A percentile compares a stretch with the other conserved stretches of the same genome.
Conservation (phyloP, 92 coral and sea anemone species). For the Epizoanthus fatuus region DNA sequence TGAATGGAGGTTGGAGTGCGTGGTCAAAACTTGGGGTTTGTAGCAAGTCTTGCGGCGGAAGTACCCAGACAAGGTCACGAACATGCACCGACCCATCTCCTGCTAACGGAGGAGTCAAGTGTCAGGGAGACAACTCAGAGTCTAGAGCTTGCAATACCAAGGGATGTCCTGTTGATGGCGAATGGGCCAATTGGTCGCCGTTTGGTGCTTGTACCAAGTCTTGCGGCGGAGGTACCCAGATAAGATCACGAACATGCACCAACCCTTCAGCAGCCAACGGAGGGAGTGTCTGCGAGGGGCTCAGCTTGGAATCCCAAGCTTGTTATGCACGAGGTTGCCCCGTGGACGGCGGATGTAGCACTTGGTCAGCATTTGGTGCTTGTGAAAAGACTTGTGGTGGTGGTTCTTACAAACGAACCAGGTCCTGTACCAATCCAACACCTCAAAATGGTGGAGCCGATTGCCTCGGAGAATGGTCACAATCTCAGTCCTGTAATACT, state of each 20-base stretch:
- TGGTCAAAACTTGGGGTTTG: constrained; percentile 11
- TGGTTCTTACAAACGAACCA: not conserved
- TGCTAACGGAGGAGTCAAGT: not conserved
- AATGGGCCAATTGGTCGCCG: constrained; percentile 29
- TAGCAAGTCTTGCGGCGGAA: not conserved
- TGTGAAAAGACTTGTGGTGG: constrained; percentile 25
- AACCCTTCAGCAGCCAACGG: not conserved
- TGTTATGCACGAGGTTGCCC: not conserved
- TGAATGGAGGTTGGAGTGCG: not conserved
- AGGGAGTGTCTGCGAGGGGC: not conserved
- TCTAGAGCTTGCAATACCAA: not conserved
- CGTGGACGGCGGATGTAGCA: constrained; percentile 1
- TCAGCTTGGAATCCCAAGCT: not conserved
- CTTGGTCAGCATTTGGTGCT: not conserved
- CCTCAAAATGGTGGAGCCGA: constrained; percentile 1
- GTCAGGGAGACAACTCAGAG: not conserved
- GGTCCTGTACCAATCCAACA: constrained; percentile 3
- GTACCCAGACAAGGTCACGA: not conserved
- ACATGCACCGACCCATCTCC: not conserved
- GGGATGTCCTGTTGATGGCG: not conserved
- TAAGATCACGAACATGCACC: constrained; percentile 3
- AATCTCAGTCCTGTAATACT: not conserved
- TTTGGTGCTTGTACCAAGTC: constrained; percentile 52
- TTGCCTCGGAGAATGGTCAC: not conserved
- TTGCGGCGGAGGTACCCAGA: constrained; percentile 57